A percentile compares a stretch with the other conserved stretches of the same genome.
Evolutionary conservation across 2,113 vertebrate species (phyloP).

Genomic region (Emberiza fucata): DNA sequence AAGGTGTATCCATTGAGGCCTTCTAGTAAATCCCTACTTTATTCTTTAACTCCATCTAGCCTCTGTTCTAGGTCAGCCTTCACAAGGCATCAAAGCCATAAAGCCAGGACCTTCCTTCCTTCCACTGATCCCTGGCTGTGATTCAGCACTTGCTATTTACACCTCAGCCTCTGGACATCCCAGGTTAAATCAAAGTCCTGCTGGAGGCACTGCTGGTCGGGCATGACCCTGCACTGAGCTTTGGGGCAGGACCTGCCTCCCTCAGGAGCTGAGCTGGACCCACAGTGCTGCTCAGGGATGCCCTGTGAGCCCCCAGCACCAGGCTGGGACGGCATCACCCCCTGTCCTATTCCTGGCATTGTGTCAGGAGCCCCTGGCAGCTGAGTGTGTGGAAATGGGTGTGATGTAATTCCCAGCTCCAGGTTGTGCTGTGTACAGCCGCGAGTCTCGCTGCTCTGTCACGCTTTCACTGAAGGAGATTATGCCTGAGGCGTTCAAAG

Average conservation of each 20-base stretch:
- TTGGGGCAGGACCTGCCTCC: neutral
- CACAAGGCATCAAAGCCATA: accelerated
- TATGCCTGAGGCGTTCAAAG: conserved; percentile 4
- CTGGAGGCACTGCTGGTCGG: neutral
- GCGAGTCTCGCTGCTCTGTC: neutral
- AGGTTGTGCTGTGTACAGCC: neutral
- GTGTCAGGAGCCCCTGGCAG: neutral
- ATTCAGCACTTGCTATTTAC: neutral
- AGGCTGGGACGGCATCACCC: neutral
- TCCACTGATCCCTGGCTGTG: neutral
- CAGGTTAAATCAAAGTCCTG: neutral
- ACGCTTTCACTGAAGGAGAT: neutral
- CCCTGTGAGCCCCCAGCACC: neutral
- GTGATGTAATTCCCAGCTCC: neutral
- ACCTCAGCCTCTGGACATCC: neutral
- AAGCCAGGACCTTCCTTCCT: neutral
- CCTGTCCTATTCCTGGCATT: neutral
- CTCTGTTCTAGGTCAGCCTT: neutral
- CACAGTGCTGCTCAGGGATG: neutral
- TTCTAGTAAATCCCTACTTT: neutral
- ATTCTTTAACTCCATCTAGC: neutral
- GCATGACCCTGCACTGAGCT: accelerated
- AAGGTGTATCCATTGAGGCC: neutral
- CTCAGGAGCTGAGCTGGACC: neutral
- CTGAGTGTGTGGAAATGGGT: neutral